Base-by-base conservation (phyloP, 1,140 invertebrate genomes). In the Cepaea nemoralis region DNA sequence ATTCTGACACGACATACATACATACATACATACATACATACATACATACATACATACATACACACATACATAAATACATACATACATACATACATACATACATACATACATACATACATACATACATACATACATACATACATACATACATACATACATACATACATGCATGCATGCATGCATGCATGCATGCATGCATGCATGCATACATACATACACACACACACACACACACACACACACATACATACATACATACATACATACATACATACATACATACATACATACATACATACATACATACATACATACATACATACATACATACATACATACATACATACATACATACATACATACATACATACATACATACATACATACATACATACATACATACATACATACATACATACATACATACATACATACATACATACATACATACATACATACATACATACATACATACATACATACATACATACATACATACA, bases 91-190 rank as follows among this genome's bases (percentile, higher is more conserved):
- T 45, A 45, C 50, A 55, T 14, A 55, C 12, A 55, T 55, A 55
- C 50, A 55, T 55, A 55, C 50, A 55, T n/a, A 55, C 50, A 55
- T 55, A 55, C 50, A 55, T 55, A 55, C 50, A 55, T 55, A 55
- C 50, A 55, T 55, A n/a, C 50, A 55, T 55, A 55, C 50, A 55
- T 55, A 55, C 50, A 55, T 55, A 55, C 50, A 55, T 55, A 55
- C 50, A 55, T 55, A 55, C 24, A 55, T 55, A 55, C 50, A 55
- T 55, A 55, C 50, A 55, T 55, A 55, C 50, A 55, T n/a, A 55
- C 24, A 55, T 55, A 55, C 42, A 55, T 55, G n/a, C 50, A 55
- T 55, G n/a, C 24, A 55, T 55, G n/a, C 50, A 55, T 55, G n/a
- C 50, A 55, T n/a, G n/a, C 50, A 55, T 55, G n/a, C 50, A 55